A percentile compares a stretch with the other conserved stretches of the same genome.
phyloP scores from a whole-genome alignment of 2,888 invertebrate species.

The Neoitamus cyanurus region DNA sequence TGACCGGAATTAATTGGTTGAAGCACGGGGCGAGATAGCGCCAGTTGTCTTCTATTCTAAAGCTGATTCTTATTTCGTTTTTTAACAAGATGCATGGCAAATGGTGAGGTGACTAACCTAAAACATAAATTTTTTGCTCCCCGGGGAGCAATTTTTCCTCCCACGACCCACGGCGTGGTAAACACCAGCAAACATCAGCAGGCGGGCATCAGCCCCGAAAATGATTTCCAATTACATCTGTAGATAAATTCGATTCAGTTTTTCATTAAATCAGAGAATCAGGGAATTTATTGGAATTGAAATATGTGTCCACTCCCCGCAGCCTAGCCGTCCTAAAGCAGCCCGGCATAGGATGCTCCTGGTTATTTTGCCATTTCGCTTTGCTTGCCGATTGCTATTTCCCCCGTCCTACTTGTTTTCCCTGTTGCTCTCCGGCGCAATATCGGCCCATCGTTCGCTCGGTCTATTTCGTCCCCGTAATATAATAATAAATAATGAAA shows the following conservation, averaged over 20 bases:
- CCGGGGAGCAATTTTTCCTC: not conserved
- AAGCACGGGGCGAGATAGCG: not conserved
- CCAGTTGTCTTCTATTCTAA: constrained; percentile 15
- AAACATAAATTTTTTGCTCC: not conserved
- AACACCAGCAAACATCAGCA: constrained; percentile 24
- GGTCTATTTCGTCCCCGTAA: not conserved
- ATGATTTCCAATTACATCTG: constrained; percentile 52
- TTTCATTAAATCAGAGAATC: constrained; percentile 49
- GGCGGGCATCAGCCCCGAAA: constrained; percentile 38
- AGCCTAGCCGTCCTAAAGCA: not conserved
- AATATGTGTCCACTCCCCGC: constrained; percentile 41
- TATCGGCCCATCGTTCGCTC: not conserved
- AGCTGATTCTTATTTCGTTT: not conserved
- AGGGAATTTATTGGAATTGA: constrained; percentile 48
- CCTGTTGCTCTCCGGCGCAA: not conserved
- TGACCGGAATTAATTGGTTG: constrained; percentile 46
- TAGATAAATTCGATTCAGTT: constrained; percentile 51
- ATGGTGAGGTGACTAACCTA: not conserved
- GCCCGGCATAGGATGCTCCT: not conserved
- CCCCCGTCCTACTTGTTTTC: not conserved
- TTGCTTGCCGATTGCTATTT: not conserved
- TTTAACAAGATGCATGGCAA: not conserved
- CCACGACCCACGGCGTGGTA: not conserved
- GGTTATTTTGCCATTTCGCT: not conserved
- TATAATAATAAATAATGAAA: constrained; percentile 1